A percentile compares a stretch with the other conserved stretches of the same genome.
phyloP scores from a whole-genome alignment of 2,113 vertebrate genomes.

The Perca fluviatilis region DNA sequence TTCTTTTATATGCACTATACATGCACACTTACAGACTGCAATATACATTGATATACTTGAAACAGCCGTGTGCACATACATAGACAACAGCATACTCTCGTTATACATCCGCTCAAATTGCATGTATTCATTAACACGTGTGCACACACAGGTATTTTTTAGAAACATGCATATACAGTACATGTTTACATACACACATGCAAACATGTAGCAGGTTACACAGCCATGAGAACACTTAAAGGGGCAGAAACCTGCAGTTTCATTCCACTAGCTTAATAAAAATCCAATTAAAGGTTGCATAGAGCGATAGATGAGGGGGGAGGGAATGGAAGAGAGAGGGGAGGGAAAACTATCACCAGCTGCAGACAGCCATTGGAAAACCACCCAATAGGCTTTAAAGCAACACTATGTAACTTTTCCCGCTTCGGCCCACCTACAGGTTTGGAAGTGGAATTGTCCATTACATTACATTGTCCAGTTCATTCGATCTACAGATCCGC shows the following conservation, averaged over 20 bases:
- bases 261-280: not conserved
- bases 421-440: too few species aligned
- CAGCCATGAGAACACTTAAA: conserved; percentile 8
- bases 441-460: too few species aligned
- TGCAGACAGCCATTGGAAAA: conserved; percentile 25
- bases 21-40: not conserved
- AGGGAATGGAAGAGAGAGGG: too few species aligned
- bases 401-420: too few species aligned
- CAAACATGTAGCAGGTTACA: conserved; percentile 10
- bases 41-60: not conserved
- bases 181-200: not conserved
- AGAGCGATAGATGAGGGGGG: conserved; percentile 10
- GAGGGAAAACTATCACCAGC: not conserved
- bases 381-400: not conserved
- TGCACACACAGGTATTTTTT: not conserved
- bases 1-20: not conserved
- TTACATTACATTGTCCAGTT: too few species aligned
- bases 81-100: not conserved
- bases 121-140: not conserved
- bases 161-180: not conserved
- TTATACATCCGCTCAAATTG: not conserved
- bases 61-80: not conserved
- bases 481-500: too few species aligned
- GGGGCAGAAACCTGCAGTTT: conserved; percentile 17
- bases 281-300: conserved; percentile 14